Base-by-base conservation (phyloP, 1,140 invertebrate genomes). In the Gryon sp. region DNA sequence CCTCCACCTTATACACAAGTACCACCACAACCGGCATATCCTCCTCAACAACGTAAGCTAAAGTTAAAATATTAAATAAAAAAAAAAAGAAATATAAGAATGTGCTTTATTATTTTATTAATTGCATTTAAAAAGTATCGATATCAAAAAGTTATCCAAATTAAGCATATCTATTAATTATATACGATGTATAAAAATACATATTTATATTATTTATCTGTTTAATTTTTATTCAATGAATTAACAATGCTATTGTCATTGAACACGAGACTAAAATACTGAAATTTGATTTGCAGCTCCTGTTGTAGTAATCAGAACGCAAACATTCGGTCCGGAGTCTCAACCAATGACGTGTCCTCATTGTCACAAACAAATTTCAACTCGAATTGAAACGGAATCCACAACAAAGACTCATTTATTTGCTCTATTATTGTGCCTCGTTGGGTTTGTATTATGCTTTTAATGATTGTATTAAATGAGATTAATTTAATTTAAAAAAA, bases 341-440 rank as follows among this genome's bases (percentile, higher is more conserved):
- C 83, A 88, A 24, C 62, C 73, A 6, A 74, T 91, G 32, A 83
- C 69, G 0, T 93, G 92, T 75, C 92, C 92, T 0, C 81, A 89
- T 4, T 93, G 92, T 69, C 86, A 87, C 0, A 83, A 85, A 0
- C 83, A 81, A 1, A 89, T 92, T 24, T 68, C 80, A 0, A 91
- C 91, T 0, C 81, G 76, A 22, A 82, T 92, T 3, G 85, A 90
- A n/a, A 85, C 85, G 5, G 88, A 90, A 78, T 45, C 90, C 0
- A 90, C 86, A 1, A 89, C 86, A 0, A 91, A 90, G 76, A 92
- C 92, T 4, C 92, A 93, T 75, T 68, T 92, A 1, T 89, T 92
- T 72, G 92, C 92, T 0, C 69, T 92, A 11, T 28, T 92, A 1
- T 77, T 92, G 1, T 93, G 91, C 62, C 14, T 91, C 4, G 78